Base-by-base conservation (phyloP, 2,113 vertebrate genomes). In the Agelaius phoeniceus region DNA sequence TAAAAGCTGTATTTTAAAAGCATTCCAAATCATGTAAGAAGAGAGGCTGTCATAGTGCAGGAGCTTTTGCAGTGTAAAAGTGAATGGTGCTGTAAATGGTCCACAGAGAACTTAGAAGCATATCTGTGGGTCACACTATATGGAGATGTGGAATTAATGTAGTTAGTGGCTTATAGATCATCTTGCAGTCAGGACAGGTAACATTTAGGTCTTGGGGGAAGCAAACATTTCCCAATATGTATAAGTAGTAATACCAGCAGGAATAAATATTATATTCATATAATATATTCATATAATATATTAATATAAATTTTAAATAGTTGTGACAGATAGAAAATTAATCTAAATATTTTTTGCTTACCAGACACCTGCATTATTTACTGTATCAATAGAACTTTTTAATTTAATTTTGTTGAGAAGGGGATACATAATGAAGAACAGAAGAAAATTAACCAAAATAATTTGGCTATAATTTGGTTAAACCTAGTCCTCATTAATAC, bases 21-120 rank as follows among this genome's bases (percentile, higher is more conserved):
- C 54, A 67, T 57, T 30, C 7, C 13, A 69, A 41, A 52, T 22
- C 46, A 31, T 31, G 6, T 41, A 20, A 69, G 23, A 87, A 58
- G 35, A 37, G 35, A 63, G 9, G 4, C 1, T 75, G 27, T 35
- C 16, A 11, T 18, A 39, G 18, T 39, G 15, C 18, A 57, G 31
- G n/a, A 93, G 9, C 11, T 39, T 55, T 41, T 55, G 16, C 24
- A 7, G 5, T 44, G 3, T 26, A 6, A 9, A 37, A 61, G 35
- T 61, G 18, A 68, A 43, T n/a, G 23, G 24, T 26, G 15, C 20
- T 0, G 0, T 22, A 61, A 39, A 12, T 26, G 26, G 13, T 6
- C 30, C 4, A 19, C 15, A 69, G 55, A 54, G n/a, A 72, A 9
- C 16, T 22, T 24, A 35, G 48, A n/a, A 49, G 13, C 4, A 7